A percentile compares a stretch with the other conserved stretches of the same genome.
phyloP scores from a whole-genome alignment of 2,797 vertebrate genomes.

The Bryconaethiops microstoma region DNA sequence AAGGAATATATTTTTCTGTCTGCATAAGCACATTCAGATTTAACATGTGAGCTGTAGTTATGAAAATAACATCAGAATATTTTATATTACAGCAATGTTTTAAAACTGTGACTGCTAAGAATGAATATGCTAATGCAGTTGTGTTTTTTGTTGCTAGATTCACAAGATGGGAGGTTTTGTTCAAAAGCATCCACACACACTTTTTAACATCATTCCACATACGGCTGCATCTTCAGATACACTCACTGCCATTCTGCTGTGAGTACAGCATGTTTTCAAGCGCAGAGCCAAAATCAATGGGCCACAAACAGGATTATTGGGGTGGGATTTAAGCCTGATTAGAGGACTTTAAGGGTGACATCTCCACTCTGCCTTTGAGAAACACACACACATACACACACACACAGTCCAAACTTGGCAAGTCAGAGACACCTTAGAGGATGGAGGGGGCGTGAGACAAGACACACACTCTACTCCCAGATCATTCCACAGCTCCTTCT shows the following conservation, averaged over 20 bases:
- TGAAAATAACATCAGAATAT: no score
- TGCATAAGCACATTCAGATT: no score
- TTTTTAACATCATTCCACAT: not conserved
- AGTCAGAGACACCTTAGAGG: conserved; percentile 8
- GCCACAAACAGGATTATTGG: conserved; percentile 46
- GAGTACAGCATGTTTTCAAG: conserved; percentile 36
- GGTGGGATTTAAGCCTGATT: conserved; percentile 46
- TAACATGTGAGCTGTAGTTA: no score
- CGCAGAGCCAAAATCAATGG: conserved; percentile 43
- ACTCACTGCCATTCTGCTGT: not conserved
- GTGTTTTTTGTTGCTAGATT: no score
- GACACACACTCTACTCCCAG: conserved; percentile 35
- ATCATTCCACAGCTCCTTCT: conserved; percentile 33
- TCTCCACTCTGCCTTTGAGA: not conserved
- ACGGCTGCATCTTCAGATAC: not conserved
- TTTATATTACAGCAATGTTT: no score
- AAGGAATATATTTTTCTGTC: no score
- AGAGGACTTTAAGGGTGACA: conserved; percentile 35
- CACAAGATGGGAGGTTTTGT: not conserved
- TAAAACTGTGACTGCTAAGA: no score
- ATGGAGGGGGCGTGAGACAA: conserved; percentile 32
- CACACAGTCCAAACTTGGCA: conserved; percentile 13
- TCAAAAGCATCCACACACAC: not conserved
- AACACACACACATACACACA: conserved; percentile 26
- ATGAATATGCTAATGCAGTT: no score